A percentile compares a stretch with the other conserved stretches of the same genome.
Conservation (phyloP, 1,140 invertebrate species). For the Scaptomyza hsui region DNA sequence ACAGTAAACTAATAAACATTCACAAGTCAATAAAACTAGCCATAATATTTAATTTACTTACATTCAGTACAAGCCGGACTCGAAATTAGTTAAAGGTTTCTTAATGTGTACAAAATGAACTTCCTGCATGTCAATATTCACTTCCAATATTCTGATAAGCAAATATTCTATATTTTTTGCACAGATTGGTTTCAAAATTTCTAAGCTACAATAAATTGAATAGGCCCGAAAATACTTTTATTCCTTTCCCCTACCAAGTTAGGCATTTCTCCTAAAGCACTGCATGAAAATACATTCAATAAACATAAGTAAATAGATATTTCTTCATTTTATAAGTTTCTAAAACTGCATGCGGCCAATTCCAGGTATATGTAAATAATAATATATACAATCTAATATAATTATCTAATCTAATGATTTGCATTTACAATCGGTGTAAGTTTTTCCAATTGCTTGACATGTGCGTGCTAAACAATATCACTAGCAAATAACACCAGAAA, state of each 20-base stretch:
- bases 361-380: slow-evolving; percentile 27
- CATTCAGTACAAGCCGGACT: not conserved
- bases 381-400: slow-evolving; percentile 2
- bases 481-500: slow-evolving; percentile 38
- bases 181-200: not conserved
- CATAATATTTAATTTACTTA: not conserved
- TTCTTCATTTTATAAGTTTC: slow-evolving; percentile 3
- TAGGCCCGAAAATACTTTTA: not conserved
- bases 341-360: slow-evolving; percentile 31
- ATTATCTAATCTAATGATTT: slow-evolving; percentile 18
- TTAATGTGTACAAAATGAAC: not conserved
- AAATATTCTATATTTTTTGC: not conserved
- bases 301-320: not conserved
- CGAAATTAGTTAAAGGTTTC: not conserved
- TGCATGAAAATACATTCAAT: slow-evolving; percentile 33
- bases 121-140: slow-evolving; percentile 35
- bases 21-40: too few relatives aligned
- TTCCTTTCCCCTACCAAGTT: not conserved
- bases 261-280: slow-evolving; percentile 17
- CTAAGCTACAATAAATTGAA: not conserved
- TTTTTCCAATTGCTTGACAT: slow-evolving; percentile 82
- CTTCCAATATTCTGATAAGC: not conserved
- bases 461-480: slow-evolving; percentile 80
- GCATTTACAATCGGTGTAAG: slow-evolving; percentile 58
- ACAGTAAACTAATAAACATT: too few relatives aligned